These are phyloP conservation scores for Enteromius anoplus DNA, from an alignment of 2,797 vertebrate species.

Conservation along the genomic window DNA sequence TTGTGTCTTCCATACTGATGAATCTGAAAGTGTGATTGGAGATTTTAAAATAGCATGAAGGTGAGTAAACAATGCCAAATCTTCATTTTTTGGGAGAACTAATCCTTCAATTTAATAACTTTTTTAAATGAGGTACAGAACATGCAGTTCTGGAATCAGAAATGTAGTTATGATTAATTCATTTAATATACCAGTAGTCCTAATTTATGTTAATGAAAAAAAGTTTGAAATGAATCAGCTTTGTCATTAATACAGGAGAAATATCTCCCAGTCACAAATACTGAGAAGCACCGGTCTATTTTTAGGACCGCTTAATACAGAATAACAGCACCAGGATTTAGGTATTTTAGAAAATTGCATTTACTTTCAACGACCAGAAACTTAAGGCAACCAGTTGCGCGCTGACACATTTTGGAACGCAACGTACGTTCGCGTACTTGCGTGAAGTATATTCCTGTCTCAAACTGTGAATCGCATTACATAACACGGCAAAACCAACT, in stretches of 20 bases:
- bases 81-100: background rate
- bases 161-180: background rate
- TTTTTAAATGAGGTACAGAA: background rate
- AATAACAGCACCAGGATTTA: background rate
- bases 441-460: background rate
- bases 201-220: background rate
- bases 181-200: background rate
- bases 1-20: conserved; percentile 8
- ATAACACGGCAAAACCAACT: background rate
- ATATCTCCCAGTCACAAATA: background rate
- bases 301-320: background rate
- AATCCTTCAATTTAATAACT: background rate
- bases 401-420: background rate
- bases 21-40: background rate
- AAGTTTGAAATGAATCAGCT: background rate
- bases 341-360: no score
- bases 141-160: background rate
- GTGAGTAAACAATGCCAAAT: background rate
- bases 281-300: background rate
- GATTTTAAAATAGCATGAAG: background rate
- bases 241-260: background rate
- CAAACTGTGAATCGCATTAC: background rate
- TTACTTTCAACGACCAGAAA: background rate
- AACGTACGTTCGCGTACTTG: background rate
- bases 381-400: no score